Evolutionary conservation across 1,140 invertebrate species (phyloP), one percentile per base, ranked within the genome.

Genomic region (Hylyphantes graminicola): DNA sequence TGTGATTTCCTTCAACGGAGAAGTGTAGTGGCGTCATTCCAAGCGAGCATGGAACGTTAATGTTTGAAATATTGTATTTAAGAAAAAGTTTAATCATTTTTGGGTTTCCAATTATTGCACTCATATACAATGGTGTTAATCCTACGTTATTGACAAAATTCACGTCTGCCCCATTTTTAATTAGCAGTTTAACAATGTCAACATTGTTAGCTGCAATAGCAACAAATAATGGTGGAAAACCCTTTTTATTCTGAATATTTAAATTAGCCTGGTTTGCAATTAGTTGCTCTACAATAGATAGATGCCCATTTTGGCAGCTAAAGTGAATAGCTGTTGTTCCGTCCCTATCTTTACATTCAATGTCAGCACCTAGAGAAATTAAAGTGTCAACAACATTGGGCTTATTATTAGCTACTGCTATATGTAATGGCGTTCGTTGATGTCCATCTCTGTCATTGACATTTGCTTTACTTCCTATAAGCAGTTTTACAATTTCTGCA

Each of bases 31-130:
- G 68, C 6, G 68, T 97, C 88, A 97, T 98, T 1, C 96, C 96
- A 88, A 97, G 97, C 13, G 89, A 90, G 89, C 99, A 97, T 3
- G 92, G 90, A 8, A 12, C 1, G 65, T 78, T 65, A 54, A 78
- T 35, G 11, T 48, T 54, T 0, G 75, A 59, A 13, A 48, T n/a
- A n/a, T n/a, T n/a, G 13, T 78, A n/a, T 51, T n/a, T 67, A 2
- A 84, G 50, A 9, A 84, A 19, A 51, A 84, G 13, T 21, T 63
- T n/a, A 15, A 35, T 17, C 9, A 57, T 35, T 53, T 61, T 61
- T 1, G 10, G 12, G 50, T 81, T 35, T 55, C n/a, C 77, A 21
- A n/a, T 80, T 21, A 5, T 3, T 35, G 19, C 19, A 48, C 17
- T 53, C 5, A 67, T 51, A 65, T 78, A 61, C 12, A 78, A 67